Conservation (phyloP, 2,113 vertebrate genomes). For the Hassar affinis region DNA sequence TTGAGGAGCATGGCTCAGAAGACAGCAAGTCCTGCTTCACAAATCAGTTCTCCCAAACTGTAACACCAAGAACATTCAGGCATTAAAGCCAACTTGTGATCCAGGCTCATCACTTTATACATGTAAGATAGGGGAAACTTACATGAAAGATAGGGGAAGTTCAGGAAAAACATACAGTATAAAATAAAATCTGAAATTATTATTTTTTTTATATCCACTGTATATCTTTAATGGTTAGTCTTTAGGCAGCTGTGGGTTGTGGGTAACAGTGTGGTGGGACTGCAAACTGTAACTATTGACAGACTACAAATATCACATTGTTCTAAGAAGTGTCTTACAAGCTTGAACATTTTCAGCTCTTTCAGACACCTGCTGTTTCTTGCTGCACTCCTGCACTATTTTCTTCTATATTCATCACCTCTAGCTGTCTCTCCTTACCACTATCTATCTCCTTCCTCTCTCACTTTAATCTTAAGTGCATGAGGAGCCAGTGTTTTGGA, state of each 20-base stretch:
- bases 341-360: constrained; percentile 9
- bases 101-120: not conserved
- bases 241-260: not conserved
- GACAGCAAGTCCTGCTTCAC: not conserved
- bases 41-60: constrained; percentile 21
- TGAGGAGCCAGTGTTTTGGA: not conserved
- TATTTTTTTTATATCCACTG: too few species aligned
- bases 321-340: not conserved
- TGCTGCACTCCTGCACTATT: not conserved
- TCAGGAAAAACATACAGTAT: not conserved
- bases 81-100: not conserved
- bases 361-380: constrained; percentile 27
- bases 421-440: not conserved
- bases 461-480: constrained; percentile 16
- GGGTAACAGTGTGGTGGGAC: not conserved
- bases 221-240: not conserved
- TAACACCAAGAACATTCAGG: not conserved
- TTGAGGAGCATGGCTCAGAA: constrained; percentile 12
- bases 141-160: too few species aligned
- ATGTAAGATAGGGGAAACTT: not conserved
- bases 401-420: constrained; percentile 25
- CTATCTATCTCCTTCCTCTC: constrained; percentile 16
- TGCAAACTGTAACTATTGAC: not conserved
- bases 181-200: too few species aligned
- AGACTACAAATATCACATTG: not conserved